Percentiles rank a stretch among this genome's conserved stretches.
These are phyloP conservation scores for Chamaea fasciata DNA, from an alignment of 2,113 vertebrate species.

Conservation along the genomic window DNA sequence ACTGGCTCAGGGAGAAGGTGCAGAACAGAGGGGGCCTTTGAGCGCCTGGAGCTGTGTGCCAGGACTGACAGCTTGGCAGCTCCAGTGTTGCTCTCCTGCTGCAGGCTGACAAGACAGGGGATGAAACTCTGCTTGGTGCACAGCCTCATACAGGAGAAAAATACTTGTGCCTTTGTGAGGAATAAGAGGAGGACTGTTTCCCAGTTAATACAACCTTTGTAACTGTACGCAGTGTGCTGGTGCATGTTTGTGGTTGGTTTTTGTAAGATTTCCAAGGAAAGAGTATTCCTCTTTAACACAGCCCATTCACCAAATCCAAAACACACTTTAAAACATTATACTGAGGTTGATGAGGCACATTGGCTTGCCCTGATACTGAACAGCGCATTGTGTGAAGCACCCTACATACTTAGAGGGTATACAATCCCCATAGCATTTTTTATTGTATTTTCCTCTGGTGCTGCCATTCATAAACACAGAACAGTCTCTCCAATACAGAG, in stretches of 20 bases:
- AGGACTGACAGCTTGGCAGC: not conserved
- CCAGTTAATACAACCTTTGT: not conserved
- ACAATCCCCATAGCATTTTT: not conserved
- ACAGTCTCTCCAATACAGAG: not conserved
- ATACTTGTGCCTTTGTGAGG: not conserved
- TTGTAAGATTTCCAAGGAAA: not conserved
- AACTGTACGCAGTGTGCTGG: not conserved
- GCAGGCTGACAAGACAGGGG: not conserved
- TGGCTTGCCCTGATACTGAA: not conserved
- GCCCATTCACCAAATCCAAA: not conserved
- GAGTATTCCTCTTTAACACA: not conserved
- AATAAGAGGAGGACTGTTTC: not conserved
- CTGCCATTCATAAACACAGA: not conserved
- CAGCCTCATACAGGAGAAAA: not conserved
- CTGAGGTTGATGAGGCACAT: not conserved
- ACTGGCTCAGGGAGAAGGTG: not conserved
- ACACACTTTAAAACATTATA: not conserved
- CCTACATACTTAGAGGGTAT: not conserved
- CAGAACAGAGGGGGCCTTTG: slow-evolving; percentile 1
- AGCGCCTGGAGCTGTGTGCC: not conserved
- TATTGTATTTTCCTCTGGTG: not conserved
- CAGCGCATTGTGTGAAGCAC: not conserved
- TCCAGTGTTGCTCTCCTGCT: not conserved
- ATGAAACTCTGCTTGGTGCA: not conserved
- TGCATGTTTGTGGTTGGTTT: not conserved